Evolutionary conservation across 2,888 invertebrate genomes (phyloP).

Genomic region (Mimachlamys varia): DNA sequence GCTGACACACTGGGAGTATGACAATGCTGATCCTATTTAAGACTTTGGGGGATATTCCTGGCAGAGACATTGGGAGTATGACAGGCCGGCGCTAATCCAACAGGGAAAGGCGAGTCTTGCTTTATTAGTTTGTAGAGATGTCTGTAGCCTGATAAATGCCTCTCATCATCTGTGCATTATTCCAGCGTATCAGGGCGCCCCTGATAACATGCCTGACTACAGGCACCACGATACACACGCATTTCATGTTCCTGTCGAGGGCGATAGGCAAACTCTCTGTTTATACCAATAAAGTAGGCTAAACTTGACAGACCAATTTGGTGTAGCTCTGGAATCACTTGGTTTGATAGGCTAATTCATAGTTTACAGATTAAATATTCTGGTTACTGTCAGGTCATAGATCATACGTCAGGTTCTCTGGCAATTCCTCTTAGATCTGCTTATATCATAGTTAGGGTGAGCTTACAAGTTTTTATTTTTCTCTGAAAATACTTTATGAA

Average conservation of each 20-base stretch:
- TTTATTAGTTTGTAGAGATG: constrained; percentile 37
- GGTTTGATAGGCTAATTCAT: constrained; percentile 31
- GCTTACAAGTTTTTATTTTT: background rate
- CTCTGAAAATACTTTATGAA: background rate
- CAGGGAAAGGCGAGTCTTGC: background rate
- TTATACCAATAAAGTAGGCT: background rate
- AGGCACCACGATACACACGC: constrained; percentile 60
- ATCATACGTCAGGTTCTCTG: background rate
- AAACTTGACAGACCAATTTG: constrained; percentile 30
- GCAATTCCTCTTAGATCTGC: background rate
- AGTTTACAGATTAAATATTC: constrained; percentile 19
- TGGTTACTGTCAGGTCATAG: background rate
- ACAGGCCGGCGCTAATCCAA: background rate
- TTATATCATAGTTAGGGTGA: no score
- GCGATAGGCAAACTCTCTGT: constrained; percentile 25
- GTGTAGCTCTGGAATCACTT: constrained; percentile 8
- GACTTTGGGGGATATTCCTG: background rate
- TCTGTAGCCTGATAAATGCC: constrained; percentile 62
- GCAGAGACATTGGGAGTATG: background rate
- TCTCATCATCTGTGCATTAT: constrained; percentile 69
- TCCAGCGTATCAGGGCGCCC: constrained; percentile 58
- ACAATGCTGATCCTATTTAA: background rate
- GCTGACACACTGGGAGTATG: background rate
- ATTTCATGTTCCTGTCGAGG: constrained; percentile 56
- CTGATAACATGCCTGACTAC: constrained; percentile 65